Evolutionary conservation across 2,888 invertebrate species (phyloP).

Genomic region (Habrosyne pyritoides): DNA sequence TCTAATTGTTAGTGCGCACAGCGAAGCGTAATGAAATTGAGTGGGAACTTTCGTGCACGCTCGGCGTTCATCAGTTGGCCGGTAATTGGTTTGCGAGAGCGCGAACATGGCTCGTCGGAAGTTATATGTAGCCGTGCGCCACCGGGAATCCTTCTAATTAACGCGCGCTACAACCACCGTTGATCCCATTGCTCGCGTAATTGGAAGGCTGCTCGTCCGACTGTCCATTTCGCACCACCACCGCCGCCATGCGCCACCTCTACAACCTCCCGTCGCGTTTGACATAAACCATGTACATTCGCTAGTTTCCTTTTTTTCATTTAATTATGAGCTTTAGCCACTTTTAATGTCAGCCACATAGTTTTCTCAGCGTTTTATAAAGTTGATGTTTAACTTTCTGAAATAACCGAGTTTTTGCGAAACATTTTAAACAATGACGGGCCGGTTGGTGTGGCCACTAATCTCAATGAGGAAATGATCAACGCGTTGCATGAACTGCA

Average conservation of each 20-base stretch:
- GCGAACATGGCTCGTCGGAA: conserved; percentile 49
- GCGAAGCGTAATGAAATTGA: conserved; percentile 67
- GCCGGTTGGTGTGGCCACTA: conserved; percentile 27
- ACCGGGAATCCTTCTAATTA: conserved; percentile 72
- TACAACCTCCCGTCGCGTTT: conserved; percentile 30
- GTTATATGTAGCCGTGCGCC: conserved; percentile 40
- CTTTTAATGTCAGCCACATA: background rate
- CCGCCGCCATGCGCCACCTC: conserved; percentile 24
- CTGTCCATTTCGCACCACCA: no score
- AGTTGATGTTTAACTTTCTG: conserved; percentile 1
- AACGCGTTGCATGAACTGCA: conserved; percentile 43
- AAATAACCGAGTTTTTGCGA: conserved; percentile 24
- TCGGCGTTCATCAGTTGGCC: conserved; percentile 66
- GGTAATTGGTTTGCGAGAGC: conserved; percentile 74
- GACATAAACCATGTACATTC: conserved; percentile 2
- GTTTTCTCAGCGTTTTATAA: conserved; percentile 3
- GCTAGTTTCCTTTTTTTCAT: background rate
- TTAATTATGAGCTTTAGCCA: background rate
- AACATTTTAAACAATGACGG: conserved; percentile 24
- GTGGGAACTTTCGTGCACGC: conserved; percentile 68
- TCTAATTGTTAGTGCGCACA: conserved; percentile 63
- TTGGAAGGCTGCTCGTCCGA: conserved; percentile 55
- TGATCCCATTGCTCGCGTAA: conserved; percentile 46
- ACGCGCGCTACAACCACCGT: conserved; percentile 47
- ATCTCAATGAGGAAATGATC: conserved; percentile 50